These are phyloP conservation scores for Hyphantria cunea DNA, from an alignment of 1,140 invertebrate genomes.

Conservation along the genomic window DNA sequence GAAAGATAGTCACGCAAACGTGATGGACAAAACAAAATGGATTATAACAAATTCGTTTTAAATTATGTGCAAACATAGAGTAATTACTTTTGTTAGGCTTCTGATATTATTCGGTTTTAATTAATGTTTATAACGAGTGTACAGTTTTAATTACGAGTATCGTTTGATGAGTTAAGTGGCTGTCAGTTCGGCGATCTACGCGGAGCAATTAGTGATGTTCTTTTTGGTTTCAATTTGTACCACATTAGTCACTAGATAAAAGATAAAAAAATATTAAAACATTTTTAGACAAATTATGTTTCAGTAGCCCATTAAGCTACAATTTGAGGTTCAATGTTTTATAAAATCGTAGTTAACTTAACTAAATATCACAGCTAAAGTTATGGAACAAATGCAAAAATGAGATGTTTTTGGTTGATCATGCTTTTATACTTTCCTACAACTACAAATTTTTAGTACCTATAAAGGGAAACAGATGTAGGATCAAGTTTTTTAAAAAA, in stretches of 20 bases:
- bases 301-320: too few relatives aligned
- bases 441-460: too few relatives aligned
- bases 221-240: neutral
- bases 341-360: too few relatives aligned
- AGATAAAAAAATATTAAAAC: too few relatives aligned
- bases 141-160: conserved; percentile 21
- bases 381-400: too few relatives aligned
- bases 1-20: conserved; percentile 46
- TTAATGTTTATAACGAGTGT: conserved; percentile 22
- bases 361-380: too few relatives aligned
- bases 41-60: conserved; percentile 27
- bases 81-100: conserved; percentile 21
- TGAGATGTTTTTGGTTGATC: neutral
- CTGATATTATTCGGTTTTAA: conserved; percentile 24
- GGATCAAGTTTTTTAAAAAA: too few relatives aligned
- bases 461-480: too few relatives aligned
- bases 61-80: conserved; percentile 21
- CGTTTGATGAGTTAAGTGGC: conserved; percentile 20
- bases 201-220: conserved; percentile 8
- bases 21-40: conserved; percentile 29
- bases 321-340: too few relatives aligned
- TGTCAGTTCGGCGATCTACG: conserved; percentile 9
- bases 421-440: too few relatives aligned
- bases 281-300: too few relatives aligned
- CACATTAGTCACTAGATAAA: too few relatives aligned